Percentiles rank a stretch among this genome's conserved stretches.
phyloP scores from a whole-genome alignment of 1,140 invertebrate genomes.

The Stenopsyche tienmushanensis region DNA sequence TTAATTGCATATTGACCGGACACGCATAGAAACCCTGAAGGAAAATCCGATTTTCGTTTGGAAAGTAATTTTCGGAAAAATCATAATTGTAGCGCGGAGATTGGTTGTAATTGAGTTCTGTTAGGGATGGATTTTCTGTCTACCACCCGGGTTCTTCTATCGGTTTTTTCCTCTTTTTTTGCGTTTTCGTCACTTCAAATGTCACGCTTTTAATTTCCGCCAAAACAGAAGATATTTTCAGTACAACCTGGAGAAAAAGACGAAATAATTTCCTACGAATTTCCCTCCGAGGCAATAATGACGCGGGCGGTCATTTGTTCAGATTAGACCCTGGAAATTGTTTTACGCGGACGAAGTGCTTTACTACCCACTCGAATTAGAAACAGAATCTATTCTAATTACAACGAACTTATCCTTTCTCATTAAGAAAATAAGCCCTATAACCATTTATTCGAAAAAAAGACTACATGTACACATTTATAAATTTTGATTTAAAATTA shows the following conservation, averaged over 20 bases:
- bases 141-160: background rate
- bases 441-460: too few relatives aligned
- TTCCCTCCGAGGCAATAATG: background rate
- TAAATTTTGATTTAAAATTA: background rate
- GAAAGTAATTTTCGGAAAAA: background rate
- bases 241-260: constrained; percentile 1
- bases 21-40: too few relatives aligned
- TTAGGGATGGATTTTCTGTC: background rate
- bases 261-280: constrained; percentile 17
- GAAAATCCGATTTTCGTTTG: background rate
- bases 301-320: background rate
- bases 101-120: constrained; percentile 12
- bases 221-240: constrained; percentile 3
- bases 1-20: too few relatives aligned
- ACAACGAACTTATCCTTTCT: too few relatives aligned
- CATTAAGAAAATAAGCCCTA: background rate
- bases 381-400: background rate
- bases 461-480: background rate
- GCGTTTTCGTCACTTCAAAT: constrained; percentile 13
- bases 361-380: background rate
- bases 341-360: background rate
- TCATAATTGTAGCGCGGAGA: background rate
- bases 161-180: constrained; percentile 1
- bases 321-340: background rate
- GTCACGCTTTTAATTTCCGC: constrained; percentile 29